Evolutionary conservation across 2,797 vertebrate species (phyloP).

Genomic region (Stomatorhinus walkeri): DNA sequence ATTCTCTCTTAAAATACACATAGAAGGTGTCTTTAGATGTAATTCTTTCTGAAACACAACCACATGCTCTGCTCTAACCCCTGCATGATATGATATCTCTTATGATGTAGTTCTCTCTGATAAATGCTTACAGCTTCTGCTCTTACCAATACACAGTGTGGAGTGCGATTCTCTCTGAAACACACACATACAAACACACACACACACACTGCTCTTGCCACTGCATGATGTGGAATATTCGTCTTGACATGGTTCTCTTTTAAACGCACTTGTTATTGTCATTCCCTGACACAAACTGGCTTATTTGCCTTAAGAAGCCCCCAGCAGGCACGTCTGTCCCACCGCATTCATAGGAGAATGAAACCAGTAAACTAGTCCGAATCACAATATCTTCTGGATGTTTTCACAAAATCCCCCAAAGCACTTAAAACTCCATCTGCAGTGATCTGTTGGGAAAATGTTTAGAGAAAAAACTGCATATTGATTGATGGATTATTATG

Average conservation of each 20-base stretch:
- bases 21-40: not conserved
- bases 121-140: not conserved
- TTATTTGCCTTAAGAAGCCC: not conserved
- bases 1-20: not conserved
- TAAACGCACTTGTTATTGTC: not conserved
- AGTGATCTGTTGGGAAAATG: not conserved
- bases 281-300: not conserved
- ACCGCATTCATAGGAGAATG: not conserved
- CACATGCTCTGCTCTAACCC: constrained; percentile 4
- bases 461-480: not conserved
- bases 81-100: constrained; percentile 37
- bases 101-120: not conserved
- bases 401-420: not conserved
- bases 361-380: not conserved
- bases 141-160: not conserved
- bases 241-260: not conserved
- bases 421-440: not conserved
- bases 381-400: not conserved
- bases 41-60: not conserved
- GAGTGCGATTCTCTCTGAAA: not conserved
- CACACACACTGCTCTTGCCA: not conserved
- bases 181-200: not conserved
- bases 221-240: not conserved
- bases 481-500: not conserved
- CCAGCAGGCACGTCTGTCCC: not conserved